Percentiles rank a stretch among this genome's conserved stretches.
phyloP scores from a whole-genome alignment of 2,797 vertebrate genomes.

The Melanotaenia pygmaea region DNA sequence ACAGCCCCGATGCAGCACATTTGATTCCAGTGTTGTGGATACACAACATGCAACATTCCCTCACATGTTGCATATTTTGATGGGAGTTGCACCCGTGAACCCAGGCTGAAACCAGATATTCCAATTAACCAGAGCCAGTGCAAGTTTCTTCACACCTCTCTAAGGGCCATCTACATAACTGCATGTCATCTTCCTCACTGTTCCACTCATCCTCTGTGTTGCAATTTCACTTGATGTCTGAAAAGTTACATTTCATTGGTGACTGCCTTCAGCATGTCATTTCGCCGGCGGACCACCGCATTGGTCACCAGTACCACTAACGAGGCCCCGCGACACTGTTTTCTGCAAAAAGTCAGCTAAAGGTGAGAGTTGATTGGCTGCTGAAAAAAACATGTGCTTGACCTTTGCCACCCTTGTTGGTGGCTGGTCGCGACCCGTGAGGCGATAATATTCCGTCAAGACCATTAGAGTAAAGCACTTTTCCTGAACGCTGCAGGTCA shows the following conservation, averaged over 20 bases:
- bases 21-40: background rate
- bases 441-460: slow-evolving; percentile 1
- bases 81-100: background rate
- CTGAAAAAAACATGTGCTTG: slow-evolving; percentile 36
- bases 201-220: background rate
- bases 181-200: slow-evolving; percentile 14
- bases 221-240: slow-evolving; percentile 7
- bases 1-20: background rate
- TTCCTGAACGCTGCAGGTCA: background rate
- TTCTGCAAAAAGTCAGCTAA: slow-evolving; percentile 11
- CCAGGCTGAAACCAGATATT: slow-evolving; percentile 2
- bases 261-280: slow-evolving; percentile 14
- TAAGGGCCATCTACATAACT: background rate
- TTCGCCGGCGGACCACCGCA: background rate
- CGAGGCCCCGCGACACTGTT: slow-evolving; percentile 56
- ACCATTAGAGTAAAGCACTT: slow-evolving; percentile 7
- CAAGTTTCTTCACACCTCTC: background rate
- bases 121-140: slow-evolving; percentile 31
- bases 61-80: background rate
- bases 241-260: background rate
- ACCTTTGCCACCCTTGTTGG: slow-evolving; percentile 37
- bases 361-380: slow-evolving; percentile 44
- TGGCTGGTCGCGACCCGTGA: background rate
- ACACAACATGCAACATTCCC: background rate
- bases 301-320: slow-evolving; percentile 33